Evolutionary conservation across 2,888 invertebrate genomes (phyloP), one percentile per base, ranked within the genome.

Genomic region (Lacanobia wlatinum): DNA sequence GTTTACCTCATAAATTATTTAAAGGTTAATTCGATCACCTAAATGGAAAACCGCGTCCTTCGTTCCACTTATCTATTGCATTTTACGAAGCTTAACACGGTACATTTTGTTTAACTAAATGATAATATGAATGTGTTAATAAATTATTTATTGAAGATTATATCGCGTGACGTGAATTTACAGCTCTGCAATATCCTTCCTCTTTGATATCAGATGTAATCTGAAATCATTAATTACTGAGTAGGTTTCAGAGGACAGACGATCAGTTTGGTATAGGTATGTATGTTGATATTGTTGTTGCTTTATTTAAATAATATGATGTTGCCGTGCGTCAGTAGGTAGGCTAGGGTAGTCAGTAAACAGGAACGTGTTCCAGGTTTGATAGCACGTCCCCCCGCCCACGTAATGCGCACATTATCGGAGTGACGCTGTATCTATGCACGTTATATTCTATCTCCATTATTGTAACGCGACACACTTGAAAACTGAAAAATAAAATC

Each of bases 1-100:
- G 62, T 72, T 70, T 73, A 70, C 40, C 60, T 75, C 73, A 76
- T 80, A 75, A 73, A 81, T 78, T 52, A 78, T 76, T 55, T 70
- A 69, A 61, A 69, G 76, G 81, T 63, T 62, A 78, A 73, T 76
- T 76, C 46, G 55, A 64, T 67, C 52, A 60, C 53, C 28, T 69
- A 62, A 76, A 70, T 60, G 50, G 18, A 62, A 66, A 76, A 58
- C 66, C 18, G 61, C 43, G 65, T 80, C 58, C 28, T 79, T 18
- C 38, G 28, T 52, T 63, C 21, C 76, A 23, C 46, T 56, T 56
- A 55, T 74, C 61, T 68, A 60, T 60, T 46, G 52, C 50, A 16
- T 40, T 75, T 59, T 70, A 60, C 59, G 28, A 63, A 66, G 58
- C 23, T 53, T 43, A 21, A 56, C 67, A 58, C 48, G 34, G 53